Evolutionary conservation across 1,140 invertebrate genomes (phyloP).

Genomic region (Drosophila lacteicornis): DNA sequence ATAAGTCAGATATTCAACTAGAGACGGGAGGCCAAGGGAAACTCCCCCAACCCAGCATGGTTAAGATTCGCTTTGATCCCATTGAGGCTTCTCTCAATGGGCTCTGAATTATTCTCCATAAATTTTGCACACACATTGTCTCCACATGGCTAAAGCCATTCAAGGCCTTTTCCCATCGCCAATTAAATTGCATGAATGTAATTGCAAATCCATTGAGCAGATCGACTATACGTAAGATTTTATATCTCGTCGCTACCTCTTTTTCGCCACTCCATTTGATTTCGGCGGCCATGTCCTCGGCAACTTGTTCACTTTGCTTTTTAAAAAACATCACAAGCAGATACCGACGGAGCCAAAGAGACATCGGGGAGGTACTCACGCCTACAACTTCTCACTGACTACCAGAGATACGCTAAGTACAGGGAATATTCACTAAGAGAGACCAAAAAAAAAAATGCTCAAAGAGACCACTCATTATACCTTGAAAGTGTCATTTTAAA

Average conservation of each 20-base stretch:
- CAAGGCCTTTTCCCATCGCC: conserved; percentile 53
- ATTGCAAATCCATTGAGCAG: conserved; percentile 55
- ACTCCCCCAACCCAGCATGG: not conserved
- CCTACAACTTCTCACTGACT: conserved; percentile 61
- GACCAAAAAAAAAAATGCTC: not conserved
- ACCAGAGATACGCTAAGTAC: conserved; percentile 22
- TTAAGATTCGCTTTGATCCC: not conserved
- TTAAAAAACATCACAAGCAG: conserved; percentile 43
- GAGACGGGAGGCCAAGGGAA: conserved; percentile 13
- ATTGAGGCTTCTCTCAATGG: conserved; percentile 24
- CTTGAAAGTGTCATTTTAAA: not conserved
- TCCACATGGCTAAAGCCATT: conserved; percentile 41
- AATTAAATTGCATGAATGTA: conserved; percentile 64
- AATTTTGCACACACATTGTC: conserved; percentile 37
- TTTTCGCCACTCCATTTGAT: conserved; percentile 42
- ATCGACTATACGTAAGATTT: conserved; percentile 28
- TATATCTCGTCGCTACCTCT: conserved; percentile 25
- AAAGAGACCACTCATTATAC: no score
- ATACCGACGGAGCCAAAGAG: conserved; percentile 43
- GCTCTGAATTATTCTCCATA: conserved; percentile 34
- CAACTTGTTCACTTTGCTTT: conserved; percentile 61
- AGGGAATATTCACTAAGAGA: not conserved
- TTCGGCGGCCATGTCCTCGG: conserved; percentile 59
- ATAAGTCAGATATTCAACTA: not conserved
- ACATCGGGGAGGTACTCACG: conserved; percentile 52